A percentile compares a stretch with the other conserved stretches of the same genome.
Conservation (phyloP, 2,888 invertebrate species). For the Pristionchus arcanus region DNA sequence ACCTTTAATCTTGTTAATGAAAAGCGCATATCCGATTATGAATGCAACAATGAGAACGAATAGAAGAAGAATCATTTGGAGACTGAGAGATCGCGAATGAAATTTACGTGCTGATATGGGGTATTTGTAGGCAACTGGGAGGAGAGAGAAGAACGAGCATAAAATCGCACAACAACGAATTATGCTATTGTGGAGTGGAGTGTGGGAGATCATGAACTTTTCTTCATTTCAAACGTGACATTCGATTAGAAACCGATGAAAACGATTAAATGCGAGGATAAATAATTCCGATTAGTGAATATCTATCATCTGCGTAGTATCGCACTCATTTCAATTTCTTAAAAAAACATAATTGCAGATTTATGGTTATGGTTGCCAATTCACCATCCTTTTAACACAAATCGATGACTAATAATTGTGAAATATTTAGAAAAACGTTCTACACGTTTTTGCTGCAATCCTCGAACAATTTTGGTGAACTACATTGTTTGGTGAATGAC, state of each 20-base stretch:
- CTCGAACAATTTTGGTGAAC: no score
- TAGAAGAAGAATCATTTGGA: not conserved
- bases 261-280: not conserved
- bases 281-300: no score
- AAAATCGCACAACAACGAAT: not conserved
- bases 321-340: no score
- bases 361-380: no score
- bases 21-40: not conserved
- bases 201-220: not conserved
- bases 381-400: no score
- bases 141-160: not conserved
- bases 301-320: no score
- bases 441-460: no score
- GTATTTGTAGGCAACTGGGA: not conserved
- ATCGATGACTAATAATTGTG: no score
- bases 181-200: not conserved
- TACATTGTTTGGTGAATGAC: no score
- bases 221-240: no score
- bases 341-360: no score
- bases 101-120: not conserved
- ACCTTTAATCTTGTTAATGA: conserved; percentile 24
- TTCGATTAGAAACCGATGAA: not conserved
- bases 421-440: no score
- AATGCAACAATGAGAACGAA: not conserved
- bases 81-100: not conserved